Base-by-base conservation (phyloP, 2,113 vertebrate species). In the Pachypanchax playfairii region DNA sequence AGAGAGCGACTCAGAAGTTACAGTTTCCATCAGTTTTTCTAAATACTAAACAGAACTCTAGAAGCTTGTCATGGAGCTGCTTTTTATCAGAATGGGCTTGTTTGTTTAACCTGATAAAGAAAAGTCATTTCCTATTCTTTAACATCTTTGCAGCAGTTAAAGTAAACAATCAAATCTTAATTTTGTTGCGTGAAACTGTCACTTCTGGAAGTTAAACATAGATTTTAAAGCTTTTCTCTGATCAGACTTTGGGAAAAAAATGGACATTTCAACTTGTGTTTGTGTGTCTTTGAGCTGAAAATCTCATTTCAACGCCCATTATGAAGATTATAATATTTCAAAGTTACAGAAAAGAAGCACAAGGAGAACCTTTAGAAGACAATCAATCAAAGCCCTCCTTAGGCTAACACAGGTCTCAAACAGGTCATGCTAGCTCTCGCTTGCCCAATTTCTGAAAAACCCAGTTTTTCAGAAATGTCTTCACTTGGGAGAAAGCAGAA, bases 1-100 rank as follows among this genome's bases (percentile, higher is more conserved):
- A 79, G 52, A 77, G 49, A 74, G 59, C 49, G 53, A 46, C 61
- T 69, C 54, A 69, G 33, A 60, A 71, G 62, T 65, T 54, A 28
- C 38, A 51, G 35, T 70, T 81, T 62, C 66, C 69, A 43, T 20
- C 4, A 26, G n/a, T 31, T 52, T 68, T 53, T 64, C 43, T 44
- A 29, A 5, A n/a, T 46, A 33, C 13, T 43, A 17, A 62, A 53
- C 21, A 28, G 33, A 46, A 26, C 36, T 6, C 2, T 24, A 26
- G 7, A 31, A 36, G 43, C 20, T 9, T 25, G 6, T 18, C 20
- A 36, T 13, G 3, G 1, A 74, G 35, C 24, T n/a, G n/a, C n/a
- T n/a, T n/a, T n/a, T n/a, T n/a, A n/a, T n/a, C n/a, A n/a, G n/a
- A n/a, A n/a, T n/a, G n/a, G n/a, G n/a, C n/a, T n/a, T n/a, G n/a